Evolutionary conservation across 2,888 invertebrate genomes (phyloP).

Genomic region (Heteromurus nitidus): DNA sequence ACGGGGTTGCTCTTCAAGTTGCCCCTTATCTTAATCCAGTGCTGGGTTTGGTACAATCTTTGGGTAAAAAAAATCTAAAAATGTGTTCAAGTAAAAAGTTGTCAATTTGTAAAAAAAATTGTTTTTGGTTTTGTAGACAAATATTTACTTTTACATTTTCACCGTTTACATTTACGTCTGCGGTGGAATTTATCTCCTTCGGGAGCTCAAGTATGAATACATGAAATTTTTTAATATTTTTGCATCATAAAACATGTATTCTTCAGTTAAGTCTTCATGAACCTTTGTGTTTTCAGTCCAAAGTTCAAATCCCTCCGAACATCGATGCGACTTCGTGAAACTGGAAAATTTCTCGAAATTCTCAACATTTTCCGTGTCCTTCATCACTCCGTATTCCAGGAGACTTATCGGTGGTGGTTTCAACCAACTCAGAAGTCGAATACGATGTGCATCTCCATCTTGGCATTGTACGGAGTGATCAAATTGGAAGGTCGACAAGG

Average conservation of each 20-base stretch:
- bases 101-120: neutral
- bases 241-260: neutral
- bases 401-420: neutral
- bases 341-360: neutral
- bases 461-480: conserved; percentile 18
- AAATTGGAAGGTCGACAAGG: neutral
- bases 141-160: neutral
- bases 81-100: too few species aligned
- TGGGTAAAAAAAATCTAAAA: conserved; percentile 12
- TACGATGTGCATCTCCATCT: neutral
- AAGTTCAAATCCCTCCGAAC: neutral
- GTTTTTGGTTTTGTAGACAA: neutral
- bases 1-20: neutral
- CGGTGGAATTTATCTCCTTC: neutral
- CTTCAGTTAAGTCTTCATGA: neutral
- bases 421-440: neutral
- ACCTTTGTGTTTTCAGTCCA: neutral
- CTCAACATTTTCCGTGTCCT: neutral
- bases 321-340: neutral
- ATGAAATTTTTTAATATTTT: too few species aligned
- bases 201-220: neutral
- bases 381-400: neutral
- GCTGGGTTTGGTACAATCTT: conserved; percentile 40
- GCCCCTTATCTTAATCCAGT: conserved; percentile 7
- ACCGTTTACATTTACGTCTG: neutral